phyloP scores from a whole-genome alignment of 2,888 invertebrate genomes.

The Diloba caeruleocephala region DNA sequence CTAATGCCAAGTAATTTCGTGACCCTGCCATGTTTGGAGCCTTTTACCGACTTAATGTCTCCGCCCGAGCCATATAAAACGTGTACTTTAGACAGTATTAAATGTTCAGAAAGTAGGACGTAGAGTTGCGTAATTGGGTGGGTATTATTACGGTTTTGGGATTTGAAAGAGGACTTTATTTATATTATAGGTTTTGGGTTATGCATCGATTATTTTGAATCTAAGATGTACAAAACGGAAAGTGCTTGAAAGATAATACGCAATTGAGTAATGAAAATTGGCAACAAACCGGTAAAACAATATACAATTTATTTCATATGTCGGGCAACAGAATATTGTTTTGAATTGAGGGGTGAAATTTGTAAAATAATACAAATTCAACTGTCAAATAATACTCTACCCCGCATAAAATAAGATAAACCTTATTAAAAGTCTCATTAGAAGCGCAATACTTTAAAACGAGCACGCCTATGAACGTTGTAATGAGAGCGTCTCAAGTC shows the following conservation, averaged over 20 bases:
- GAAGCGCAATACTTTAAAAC: conserved; percentile 18
- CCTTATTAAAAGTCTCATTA: conserved; percentile 27
- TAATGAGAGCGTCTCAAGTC: conserved; percentile 70
- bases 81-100: conserved; percentile 56
- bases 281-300: no score
- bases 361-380: no score
- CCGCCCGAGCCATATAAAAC: conserved; percentile 55
- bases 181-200: no score
- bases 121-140: conserved; percentile 11
- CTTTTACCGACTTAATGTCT: conserved; percentile 72
- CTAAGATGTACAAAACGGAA: no score
- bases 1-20: conserved; percentile 86
- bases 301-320: no score
- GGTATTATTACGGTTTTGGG: conserved; percentile 10
- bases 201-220: no score
- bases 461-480: conserved; percentile 42
- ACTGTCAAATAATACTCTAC: no score
- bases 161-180: background rate
- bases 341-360: no score
- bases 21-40: conserved; percentile 77
- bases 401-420: conserved; percentile 7
- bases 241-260: no score
- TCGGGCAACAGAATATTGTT: no score
- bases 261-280: no score
- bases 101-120: conserved; percentile 35